phyloP scores from a whole-genome alignment of 2,113 vertebrate species.

The Cynopterus brachyotis region DNA sequence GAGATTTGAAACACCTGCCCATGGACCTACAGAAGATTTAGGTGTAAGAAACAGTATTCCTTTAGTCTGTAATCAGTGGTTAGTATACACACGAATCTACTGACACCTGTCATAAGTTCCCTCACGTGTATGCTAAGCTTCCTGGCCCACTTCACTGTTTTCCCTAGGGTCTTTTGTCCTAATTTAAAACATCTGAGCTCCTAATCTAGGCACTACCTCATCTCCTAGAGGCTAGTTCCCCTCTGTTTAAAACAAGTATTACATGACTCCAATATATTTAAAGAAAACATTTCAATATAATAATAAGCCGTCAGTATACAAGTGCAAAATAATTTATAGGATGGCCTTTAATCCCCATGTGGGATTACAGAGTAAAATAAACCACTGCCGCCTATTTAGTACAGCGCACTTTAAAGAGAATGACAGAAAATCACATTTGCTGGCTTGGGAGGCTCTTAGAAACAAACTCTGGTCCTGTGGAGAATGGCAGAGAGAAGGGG shows the following conservation, averaged over 20 bases:
- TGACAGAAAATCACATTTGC: not conserved
- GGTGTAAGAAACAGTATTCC: not conserved
- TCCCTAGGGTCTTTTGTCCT: not conserved
- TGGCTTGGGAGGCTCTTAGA: not conserved
- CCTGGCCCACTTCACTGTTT: not conserved
- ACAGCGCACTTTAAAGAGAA: not conserved
- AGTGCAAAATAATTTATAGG: not conserved
- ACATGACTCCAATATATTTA: not conserved
- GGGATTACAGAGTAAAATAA: not conserved
- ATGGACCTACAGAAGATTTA: not conserved
- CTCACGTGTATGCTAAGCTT: not conserved
- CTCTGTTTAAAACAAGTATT: constrained; percentile 31
- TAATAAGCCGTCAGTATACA: not conserved
- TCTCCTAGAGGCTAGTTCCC: not conserved
- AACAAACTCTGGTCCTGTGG: not conserved
- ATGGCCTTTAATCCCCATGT: not conserved
- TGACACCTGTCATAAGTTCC: not conserved
- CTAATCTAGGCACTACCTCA: not conserved
- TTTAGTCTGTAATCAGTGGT: not conserved
- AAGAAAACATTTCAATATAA: constrained; percentile 20
- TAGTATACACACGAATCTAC: not conserved
- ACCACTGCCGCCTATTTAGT: not conserved
- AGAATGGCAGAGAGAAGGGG: not conserved
- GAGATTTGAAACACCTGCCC: not conserved
- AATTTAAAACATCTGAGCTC: constrained; percentile 26